Evolutionary conservation across 92 coral and sea anemone species (phyloP), one percentile per base, ranked within the genome.

Genomic region (Ricordea florida): DNA sequence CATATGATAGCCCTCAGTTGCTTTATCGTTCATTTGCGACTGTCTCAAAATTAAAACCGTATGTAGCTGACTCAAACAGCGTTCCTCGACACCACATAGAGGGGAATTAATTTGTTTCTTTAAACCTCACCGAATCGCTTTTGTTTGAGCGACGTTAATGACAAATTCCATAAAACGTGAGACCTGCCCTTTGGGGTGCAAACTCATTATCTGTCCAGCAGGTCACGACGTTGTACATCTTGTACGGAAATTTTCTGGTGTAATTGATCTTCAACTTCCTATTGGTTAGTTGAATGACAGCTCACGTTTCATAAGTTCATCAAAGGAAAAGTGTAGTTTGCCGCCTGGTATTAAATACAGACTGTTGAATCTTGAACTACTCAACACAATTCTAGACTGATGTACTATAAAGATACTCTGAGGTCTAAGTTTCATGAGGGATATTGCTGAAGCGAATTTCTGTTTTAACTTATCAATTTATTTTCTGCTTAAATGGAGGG

Each of bases 241-340:
- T 69, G 65, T 30, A 37, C 27, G 1, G 2, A 26, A 53, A 53
- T n/a, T n/a, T 53, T 40, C 44, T 22, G 22, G 21, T 34, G 80
- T 74, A 80, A 87, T 27, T 33, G 87, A 80, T 87, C 78, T 40
- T 50, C 57, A 28, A 43, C 71, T 80, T 60, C 56, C 76, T 52
- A 61, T 87, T 74, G 68, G 78, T 28, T 46, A 52, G 62, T 42
- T 75, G 88, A 83, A 66, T 79, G 93, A 78, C 85, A 81, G 74
- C 68, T 67, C n/a, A 16, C n/a, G 36, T 17, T 61, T 49, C 50
- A 62, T 65, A 64, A 57, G 63, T 33, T 66, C 67, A 57, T 76
- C 60, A 49, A 66, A 43, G 41, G 33, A 29, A 23, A 14, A 29
- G 4, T 11, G 6, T n/a, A 46, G 8, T 35, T 67, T 15, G 24